These are phyloP conservation scores for Mallateleia sp. DNA, from an alignment of 2,888 invertebrate species.

Conservation along the genomic window DNA sequence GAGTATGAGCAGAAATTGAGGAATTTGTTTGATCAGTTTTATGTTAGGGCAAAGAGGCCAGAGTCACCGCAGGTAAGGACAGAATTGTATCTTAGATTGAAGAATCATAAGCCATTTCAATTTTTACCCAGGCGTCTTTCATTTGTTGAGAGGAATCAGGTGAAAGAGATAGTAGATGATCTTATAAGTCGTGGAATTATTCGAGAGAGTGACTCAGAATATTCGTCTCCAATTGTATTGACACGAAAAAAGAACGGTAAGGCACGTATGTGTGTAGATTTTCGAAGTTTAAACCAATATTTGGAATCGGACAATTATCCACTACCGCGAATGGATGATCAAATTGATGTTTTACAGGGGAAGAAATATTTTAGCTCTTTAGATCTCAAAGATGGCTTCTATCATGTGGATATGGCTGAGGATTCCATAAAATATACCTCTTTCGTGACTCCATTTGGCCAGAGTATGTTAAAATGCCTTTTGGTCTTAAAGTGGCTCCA, in stretches of 20 bases:
- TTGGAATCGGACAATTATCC: constrained; percentile 64
- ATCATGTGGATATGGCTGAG: constrained; percentile 81
- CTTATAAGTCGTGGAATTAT: constrained; percentile 45
- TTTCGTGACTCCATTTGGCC: constrained; percentile 82
- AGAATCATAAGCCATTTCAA: constrained; percentile 62
- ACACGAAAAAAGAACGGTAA: constrained; percentile 14
- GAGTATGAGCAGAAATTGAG: constrained; percentile 1
- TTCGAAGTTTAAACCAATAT: constrained; percentile 57
- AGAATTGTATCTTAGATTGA: constrained; percentile 58
- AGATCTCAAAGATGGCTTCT: constrained; percentile 83
- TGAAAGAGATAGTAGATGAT: constrained; percentile 66
- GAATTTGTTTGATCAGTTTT: constrained; percentile 11
- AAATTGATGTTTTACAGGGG: constrained; percentile 80
- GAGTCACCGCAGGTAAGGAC: constrained; percentile 44
- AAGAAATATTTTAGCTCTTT: constrained; percentile 82
- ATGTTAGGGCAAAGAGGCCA: constrained; percentile 40
- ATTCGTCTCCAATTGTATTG: constrained; percentile 67
- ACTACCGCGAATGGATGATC: constrained; percentile 80
- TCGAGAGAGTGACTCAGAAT: constrained; percentile 48
- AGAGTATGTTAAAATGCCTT: constrained; percentile 12
- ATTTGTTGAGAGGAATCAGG: constrained; percentile 58
- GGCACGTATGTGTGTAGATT: constrained; percentile 73
- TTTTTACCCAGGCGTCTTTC: constrained; percentile 68
- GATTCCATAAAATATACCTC: constrained; percentile 82
- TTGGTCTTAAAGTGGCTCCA: constrained; percentile 21